Base-by-base conservation (phyloP, 1,140 invertebrate species). In the Penaeus indicus region DNA sequence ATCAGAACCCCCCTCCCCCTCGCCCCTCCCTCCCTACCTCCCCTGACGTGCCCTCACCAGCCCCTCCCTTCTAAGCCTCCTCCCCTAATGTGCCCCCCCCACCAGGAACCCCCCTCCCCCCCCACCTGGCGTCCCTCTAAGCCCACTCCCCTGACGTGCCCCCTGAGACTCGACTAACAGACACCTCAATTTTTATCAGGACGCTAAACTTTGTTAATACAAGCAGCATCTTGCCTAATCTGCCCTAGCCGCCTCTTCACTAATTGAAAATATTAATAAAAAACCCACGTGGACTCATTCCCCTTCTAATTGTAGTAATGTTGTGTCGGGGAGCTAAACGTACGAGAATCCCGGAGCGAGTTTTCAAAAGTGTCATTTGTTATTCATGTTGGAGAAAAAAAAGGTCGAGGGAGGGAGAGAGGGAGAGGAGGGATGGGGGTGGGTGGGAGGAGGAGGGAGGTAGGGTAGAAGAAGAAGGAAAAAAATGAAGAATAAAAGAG, bases 251-350 rank as follows among this genome's bases (percentile, higher is more conserved):
- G 81, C 81, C 86, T 42, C 78, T 88, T 84, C 69, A 62, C 86
- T 88, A 88, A 88, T 88, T 88, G 86, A 64, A 88, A 88, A 84
- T 88, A 88, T 88, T 88, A 88, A 88, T 88, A 88, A 83, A 82
- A 84, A 81, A 69, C 13, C 80, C 54, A 64, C 86, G 47, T 60
- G 54, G 61, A 84, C 79, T 64, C 80, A 84, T 88, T 88, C 82
- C 47, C 81, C 54, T 32, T 84, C 86, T 88, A 88, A 88, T 88
- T 88, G 86, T 88, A 47, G 81, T 63, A 88, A 63, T 63, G 86
- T 88, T 79, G 84, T 22, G 47, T 32, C 60, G 25, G 25, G 25
- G 38, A 32, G 32, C 32, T 25, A 47, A 25, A 3, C 84, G 8
- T 21, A 22, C 62, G 75, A 18, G 11, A 78, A 32, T n/a, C 42